Evolutionary conservation across 2,888 invertebrate species (phyloP).

Genomic region (Heteromurus nitidus): DNA sequence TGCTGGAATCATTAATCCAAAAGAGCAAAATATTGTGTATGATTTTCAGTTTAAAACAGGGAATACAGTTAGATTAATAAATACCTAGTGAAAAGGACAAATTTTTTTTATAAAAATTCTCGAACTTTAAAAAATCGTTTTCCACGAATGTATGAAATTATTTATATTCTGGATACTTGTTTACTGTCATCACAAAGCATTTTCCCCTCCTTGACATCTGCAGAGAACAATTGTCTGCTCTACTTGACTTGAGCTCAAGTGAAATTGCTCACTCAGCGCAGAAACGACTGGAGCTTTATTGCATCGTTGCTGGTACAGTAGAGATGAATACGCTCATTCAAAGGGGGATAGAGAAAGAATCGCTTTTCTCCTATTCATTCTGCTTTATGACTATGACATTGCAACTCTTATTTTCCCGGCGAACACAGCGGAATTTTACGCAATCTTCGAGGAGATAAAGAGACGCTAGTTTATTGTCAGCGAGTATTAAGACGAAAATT

Average conservation of each 20-base stretch:
- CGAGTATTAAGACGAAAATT: slow-evolving; percentile 49
- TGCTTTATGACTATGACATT: not conserved
- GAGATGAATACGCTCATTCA: slow-evolving; percentile 34
- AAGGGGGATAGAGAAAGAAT: slow-evolving; percentile 29
- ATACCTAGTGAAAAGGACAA: not conserved
- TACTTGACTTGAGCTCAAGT: slow-evolving; percentile 28
- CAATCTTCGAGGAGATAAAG: slow-evolving; percentile 48
- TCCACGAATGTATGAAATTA: slow-evolving; percentile 1
- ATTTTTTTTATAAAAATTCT: not conserved
- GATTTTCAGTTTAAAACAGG: not conserved
- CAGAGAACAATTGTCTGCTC: slow-evolving; percentile 25
- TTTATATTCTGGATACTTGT: not conserved
- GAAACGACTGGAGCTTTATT: slow-evolving; percentile 49
- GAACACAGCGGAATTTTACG: slow-evolving; percentile 40
- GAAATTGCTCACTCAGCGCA: slow-evolving; percentile 52
- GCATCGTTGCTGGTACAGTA: slow-evolving; percentile 30
- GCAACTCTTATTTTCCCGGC: not conserved
- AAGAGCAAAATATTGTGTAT: not conserved
- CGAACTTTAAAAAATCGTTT: not conserved
- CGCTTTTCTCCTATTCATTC: slow-evolving; percentile 32
- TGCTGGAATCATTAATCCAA: not conserved
- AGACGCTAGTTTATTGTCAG: slow-evolving; percentile 35
- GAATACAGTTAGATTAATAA: too few species aligned
- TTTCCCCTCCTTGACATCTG: slow-evolving; percentile 33
- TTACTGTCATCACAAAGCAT: slow-evolving; percentile 18